Evolutionary conservation across 1,140 invertebrate species (phyloP), one percentile per base, ranked within the genome.

Genomic region (Scaptomyza pallida): DNA sequence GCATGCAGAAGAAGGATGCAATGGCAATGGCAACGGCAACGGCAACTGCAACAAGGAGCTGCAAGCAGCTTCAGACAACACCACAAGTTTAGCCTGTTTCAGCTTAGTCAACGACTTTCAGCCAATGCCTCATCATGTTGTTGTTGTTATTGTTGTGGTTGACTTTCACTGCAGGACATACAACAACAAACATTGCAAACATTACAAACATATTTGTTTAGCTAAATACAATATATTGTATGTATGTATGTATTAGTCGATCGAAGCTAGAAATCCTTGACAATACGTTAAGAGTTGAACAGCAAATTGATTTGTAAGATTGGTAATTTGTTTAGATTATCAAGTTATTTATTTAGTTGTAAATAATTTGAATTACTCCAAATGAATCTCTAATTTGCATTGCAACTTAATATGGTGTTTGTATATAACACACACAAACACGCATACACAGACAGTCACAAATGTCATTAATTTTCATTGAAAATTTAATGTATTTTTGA

Each of bases 131-230:
- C n/a, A n/a, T n/a, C n/a, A n/a, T n/a, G n/a, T n/a, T n/a, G n/a
- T 35, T 68, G 3, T 33, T 47, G 13, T 15, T 51, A 15, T 50
- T 50, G 30, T 54, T 64, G 16, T 15, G 26, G 37, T 45, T 37
- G 62, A 74, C 69, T 72, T 67, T 72, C 44, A 47, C 70, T 55
- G 40, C 56, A 52, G 50, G 52, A 60, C 23, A 26, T 6, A 3
- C 52, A 48, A n/a, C 26, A 30, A 8, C 8, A 30, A 30, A 30
- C 26, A 30, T 30, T 30, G 56, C 55, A 63, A 61, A 75, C 71
- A 79, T 56, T 64, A 60, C 72, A 63, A 30, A 75, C 51, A 69
- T 72, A 85, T 85, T 83, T 79, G 59, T 68, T 60, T 62, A 57
- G 37, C 54, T 64, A 68, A 68, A 74, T 73, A 69, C 12, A 35